Evolutionary conservation across 2,113 vertebrate species (phyloP).

Genomic region (Coptodon rendalli): DNA sequence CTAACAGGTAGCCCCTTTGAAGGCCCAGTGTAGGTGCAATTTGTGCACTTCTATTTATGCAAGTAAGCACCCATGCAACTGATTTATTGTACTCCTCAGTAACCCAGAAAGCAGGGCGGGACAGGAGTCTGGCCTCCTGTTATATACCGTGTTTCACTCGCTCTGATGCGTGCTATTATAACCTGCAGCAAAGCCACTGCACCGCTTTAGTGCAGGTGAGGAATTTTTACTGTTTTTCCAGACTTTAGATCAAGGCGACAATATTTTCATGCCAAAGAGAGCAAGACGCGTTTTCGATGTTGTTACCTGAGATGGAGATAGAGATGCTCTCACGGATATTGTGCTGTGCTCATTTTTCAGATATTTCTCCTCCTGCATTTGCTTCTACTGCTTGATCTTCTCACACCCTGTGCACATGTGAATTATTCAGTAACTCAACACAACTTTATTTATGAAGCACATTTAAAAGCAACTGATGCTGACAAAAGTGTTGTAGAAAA

Average conservation of each 20-base stretch:
- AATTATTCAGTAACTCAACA: background rate
- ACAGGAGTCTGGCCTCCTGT: background rate
- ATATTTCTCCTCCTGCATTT: background rate
- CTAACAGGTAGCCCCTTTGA: background rate
- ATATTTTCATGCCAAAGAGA: background rate
- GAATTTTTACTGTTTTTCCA: slow-evolving; percentile 51
- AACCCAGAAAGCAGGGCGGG: background rate
- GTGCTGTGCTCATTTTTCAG: background rate
- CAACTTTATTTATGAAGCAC: background rate
- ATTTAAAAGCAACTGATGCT: background rate
- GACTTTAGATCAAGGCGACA: slow-evolving; percentile 42
- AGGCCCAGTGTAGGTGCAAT: background rate
- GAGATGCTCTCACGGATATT: background rate
- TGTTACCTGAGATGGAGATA: background rate
- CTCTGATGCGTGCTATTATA: background rate
- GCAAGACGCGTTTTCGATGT: background rate
- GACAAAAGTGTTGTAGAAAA: too few relatives aligned
- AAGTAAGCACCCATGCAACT: background rate
- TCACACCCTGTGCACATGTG: background rate
- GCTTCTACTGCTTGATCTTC: background rate
- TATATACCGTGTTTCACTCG: background rate
- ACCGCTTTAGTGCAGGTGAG: background rate
- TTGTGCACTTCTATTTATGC: background rate
- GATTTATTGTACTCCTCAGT: background rate
- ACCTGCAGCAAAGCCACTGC: background rate